These are phyloP conservation scores for Didymodactylos carnosus DNA, from an alignment of 2,888 invertebrate species.

Conservation along the genomic window DNA sequence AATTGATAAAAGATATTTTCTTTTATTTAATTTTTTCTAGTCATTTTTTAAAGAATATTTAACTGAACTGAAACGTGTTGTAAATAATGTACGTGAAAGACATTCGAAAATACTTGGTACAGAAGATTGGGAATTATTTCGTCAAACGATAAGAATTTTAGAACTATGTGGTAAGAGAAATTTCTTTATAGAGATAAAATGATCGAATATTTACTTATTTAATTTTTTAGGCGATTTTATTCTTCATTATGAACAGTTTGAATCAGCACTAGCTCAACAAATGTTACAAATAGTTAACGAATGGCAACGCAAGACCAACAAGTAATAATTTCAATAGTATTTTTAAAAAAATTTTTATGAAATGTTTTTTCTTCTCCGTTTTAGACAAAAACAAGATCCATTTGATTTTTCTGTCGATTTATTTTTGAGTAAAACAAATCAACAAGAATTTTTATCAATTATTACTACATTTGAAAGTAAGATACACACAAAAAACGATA, in stretches of 20 bases:
- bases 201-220: background rate
- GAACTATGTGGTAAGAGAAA: constrained; percentile 28
- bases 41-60: constrained; percentile 46
- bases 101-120: constrained; percentile 18
- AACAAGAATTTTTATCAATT: background rate
- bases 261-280: background rate
- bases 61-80: constrained; percentile 46
- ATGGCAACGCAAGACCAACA: background rate
- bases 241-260: constrained; percentile 2
- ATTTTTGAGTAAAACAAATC: background rate
- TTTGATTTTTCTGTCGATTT: background rate
- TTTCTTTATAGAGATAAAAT: background rate
- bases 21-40: constrained; percentile 22
- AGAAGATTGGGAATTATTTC: constrained; percentile 33
- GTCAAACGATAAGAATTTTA: constrained; percentile 32
- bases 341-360: background rate
- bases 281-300: background rate
- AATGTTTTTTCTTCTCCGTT: background rate
- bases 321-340: background rate
- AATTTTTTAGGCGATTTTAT: constrained; percentile 8
- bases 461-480: constrained; percentile 30
- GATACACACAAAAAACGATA: background rate
- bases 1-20: background rate
- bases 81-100: constrained; percentile 42
- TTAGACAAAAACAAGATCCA: background rate